Evolutionary conservation across 1,140 invertebrate genomes (phyloP), one percentile per base, ranked within the genome.

Genomic region (Drosophila cardini): DNA sequence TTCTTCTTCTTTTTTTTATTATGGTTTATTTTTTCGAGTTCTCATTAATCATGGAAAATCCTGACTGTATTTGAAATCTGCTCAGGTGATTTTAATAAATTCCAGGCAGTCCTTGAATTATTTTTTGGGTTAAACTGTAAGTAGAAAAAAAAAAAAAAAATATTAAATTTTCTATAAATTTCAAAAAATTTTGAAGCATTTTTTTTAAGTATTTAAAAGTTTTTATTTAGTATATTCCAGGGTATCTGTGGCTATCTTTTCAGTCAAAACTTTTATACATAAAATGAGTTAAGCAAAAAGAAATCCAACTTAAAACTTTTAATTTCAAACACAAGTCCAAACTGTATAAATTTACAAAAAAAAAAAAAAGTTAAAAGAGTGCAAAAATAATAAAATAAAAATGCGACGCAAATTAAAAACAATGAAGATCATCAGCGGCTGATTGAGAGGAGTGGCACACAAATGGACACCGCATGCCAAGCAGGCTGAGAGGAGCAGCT

Each of bases 361-460:
- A 63, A 18, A 52, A 6, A 42, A 45, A 43, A 65, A 60, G 65
- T n/a, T 18, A 52, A 60, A 62, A 68, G 64, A 21, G 26, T 43
- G 38, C 36, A 40, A 50, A 60, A 43, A 76, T 62, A 62, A 69
- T 8, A 32, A 48, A 74, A 67, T 62, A 77, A 62, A 65, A 76
- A 77, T 79, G 80, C 34, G 67, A 69, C 53, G 68, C 68, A 76
- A 84, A 83, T 83, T 84, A 80, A 84, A 84, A 84, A 84, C 80
- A 84, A 80, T 84, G 81, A 84, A 81, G 77, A 85, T 84, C 81
- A 80, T 80, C 81, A 80, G 62, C 64, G 69, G 64, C 61, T 80
- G 81, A 77, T 84, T 84, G 81, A 76, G 53, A 70, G 80, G 80
- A 85, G 77, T 84, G 80, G 56, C 77, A 53, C 75, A 81, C 16